Evolutionary conservation across 2,888 invertebrate species (phyloP).

Genomic region (Eilema depressum): DNA sequence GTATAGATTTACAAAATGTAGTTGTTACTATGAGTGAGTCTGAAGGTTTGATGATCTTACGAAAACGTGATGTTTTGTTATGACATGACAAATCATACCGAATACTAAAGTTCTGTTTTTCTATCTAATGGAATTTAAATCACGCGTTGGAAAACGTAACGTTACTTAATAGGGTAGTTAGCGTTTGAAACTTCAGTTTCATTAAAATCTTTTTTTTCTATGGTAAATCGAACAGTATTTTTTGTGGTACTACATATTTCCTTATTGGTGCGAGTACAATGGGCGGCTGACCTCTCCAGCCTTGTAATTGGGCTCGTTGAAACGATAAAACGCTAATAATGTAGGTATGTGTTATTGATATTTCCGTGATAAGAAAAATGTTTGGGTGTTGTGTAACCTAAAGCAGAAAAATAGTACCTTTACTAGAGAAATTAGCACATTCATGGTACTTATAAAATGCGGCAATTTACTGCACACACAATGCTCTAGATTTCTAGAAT

Average conservation of each 20-base stretch:
- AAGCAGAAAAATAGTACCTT: not conserved
- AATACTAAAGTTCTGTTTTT: too few relatives aligned
- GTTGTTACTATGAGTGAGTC: too few relatives aligned
- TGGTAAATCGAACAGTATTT: slow-evolving; percentile 6
- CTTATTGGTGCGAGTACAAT: slow-evolving; percentile 6
- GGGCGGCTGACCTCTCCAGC: not conserved
- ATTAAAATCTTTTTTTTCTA: not conserved
- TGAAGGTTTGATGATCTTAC: too few relatives aligned
- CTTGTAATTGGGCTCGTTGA: not conserved
- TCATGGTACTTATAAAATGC: not conserved
- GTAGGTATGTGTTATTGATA: not conserved
- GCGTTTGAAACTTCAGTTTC: not conserved
- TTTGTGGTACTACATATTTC: not conserved
- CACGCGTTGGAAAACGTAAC: too few relatives aligned
- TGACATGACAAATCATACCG: too few relatives aligned
- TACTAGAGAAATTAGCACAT: not conserved
- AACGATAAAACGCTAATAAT: not conserved
- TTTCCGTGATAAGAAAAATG: not conserved
- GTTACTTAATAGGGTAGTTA: too few relatives aligned
- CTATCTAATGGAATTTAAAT: too few relatives aligned
- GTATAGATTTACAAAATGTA: too few relatives aligned
- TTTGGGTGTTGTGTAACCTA: not conserved
- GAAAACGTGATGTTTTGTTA: too few relatives aligned
- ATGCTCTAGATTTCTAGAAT: not conserved
- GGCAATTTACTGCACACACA: not conserved